Evolutionary conservation across 2,888 invertebrate genomes (phyloP), one percentile per base, ranked within the genome.

Genomic region (Caenorhabditis wallacei): DNA sequence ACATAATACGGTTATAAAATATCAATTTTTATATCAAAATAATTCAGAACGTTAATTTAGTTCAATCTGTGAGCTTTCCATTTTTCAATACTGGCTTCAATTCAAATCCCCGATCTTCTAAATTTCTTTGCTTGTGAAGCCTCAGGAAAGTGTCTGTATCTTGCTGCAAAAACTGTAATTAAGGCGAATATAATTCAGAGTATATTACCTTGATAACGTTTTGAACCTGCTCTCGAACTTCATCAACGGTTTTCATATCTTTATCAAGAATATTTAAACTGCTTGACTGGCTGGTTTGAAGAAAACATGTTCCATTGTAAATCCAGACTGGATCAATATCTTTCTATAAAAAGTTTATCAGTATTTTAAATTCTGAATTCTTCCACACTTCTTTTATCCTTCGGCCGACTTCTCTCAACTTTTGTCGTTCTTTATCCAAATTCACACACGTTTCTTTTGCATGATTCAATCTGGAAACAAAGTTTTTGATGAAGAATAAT

Each of bases 261-360:
- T 63, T 13, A 7, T 83, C 75, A 3, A 84, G n/a, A 16, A 79
- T 71, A 20, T 80, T 37, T 40, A 85, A 51, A 35, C 72, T 46
- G n/a, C 69, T 76, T 18, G 48, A 20, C 18, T 80, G 66, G 10
- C 51, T 75, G 1, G 76, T 69, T 56, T 79, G 80, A 16, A 79
- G 46, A 43, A 80, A 83, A 18, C 76, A 70, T 24, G 69, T 53
- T 11, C 83, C 83, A 30, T 79, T 83, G 59, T 61, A 75, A 1
- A 83, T 61, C 83, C 83, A 83, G 10, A 75, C 70, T 18, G 74
- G 69, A 40, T 83, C 72, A 5, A 75, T 59, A 18, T 79, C 76
- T 13, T 72, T 54, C 82, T 82, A 11, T 5, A 64, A 40, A 18
- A 26, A 18, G 4, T 40, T 18, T 8, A 13, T 10, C 10, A 51